phyloP scores from a whole-genome alignment of 30 jellyfish, hydroid and myxozoan species.

The Nemopilema nomurai region DNA sequence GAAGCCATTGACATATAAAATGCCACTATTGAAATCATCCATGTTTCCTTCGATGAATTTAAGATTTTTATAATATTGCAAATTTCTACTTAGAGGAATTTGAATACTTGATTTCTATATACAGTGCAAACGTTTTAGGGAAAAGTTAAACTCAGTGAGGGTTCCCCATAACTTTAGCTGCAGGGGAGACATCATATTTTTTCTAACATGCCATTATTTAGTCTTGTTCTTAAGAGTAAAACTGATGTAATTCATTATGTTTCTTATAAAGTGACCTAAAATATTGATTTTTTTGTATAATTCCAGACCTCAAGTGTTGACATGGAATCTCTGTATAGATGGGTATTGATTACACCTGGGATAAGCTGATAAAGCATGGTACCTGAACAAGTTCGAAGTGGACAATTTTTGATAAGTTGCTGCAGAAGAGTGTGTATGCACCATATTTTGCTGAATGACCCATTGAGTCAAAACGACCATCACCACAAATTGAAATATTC shows the following conservation, averaged over 20 bases:
- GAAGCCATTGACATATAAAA: background rate
- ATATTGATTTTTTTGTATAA: background rate
- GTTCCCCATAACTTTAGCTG: background rate
- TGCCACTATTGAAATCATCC: background rate
- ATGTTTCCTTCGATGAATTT: background rate
- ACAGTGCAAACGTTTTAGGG: background rate
- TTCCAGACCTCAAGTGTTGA: background rate
- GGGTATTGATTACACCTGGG: background rate
- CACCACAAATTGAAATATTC: background rate
- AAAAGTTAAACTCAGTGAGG: background rate
- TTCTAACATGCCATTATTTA: background rate
- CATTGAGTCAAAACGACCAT: conserved; percentile 44
- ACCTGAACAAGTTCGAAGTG: conserved; percentile 67
- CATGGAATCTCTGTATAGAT: background rate
- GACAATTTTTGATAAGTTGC: conserved; percentile 14
- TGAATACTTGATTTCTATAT: background rate
- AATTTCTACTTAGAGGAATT: background rate
- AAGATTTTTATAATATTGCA: background rate
- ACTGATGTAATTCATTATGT: background rate
- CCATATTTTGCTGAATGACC: conserved; percentile 66
- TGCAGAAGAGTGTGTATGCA: conserved; percentile 43
- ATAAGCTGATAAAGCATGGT: background rate
- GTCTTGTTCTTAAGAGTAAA: background rate
- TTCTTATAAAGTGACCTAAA: background rate
- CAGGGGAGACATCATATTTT: background rate